Evolutionary conservation across 2,888 invertebrate genomes (phyloP).

Genomic region (Seladonia tumulorum): DNA sequence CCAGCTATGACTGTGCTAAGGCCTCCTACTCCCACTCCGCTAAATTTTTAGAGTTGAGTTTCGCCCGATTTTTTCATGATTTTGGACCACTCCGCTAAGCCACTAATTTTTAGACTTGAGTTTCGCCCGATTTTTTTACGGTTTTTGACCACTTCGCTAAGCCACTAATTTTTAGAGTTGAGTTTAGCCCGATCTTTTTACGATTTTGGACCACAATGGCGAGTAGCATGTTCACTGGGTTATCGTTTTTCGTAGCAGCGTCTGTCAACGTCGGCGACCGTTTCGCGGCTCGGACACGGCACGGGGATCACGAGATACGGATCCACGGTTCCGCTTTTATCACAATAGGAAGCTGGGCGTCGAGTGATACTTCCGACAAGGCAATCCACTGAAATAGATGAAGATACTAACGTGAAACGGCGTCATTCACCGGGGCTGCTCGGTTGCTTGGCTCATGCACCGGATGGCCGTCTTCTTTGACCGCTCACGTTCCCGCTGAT

Average conservation of each 20-base stretch:
- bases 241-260: neutral
- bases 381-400: slow-evolving; percentile 77
- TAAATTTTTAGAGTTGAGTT: too few relatives aligned
- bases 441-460: neutral
- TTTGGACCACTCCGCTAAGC: too few relatives aligned
- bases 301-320: slow-evolving; percentile 37
- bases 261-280: neutral
- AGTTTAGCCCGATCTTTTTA: too few relatives aligned
- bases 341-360: slow-evolving; percentile 69
- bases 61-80: too few relatives aligned
- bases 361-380: slow-evolving; percentile 78
- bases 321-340: slow-evolving; percentile 63
- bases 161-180: too few relatives aligned
- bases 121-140: too few relatives aligned
- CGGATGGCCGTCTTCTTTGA: neutral
- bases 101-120: too few relatives aligned
- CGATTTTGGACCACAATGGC: too few relatives aligned
- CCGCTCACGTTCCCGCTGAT: slow-evolving; percentile 6
- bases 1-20: too few relatives aligned
- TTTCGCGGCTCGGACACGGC: slow-evolving; percentile 14
- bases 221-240: neutral
- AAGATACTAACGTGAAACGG: slow-evolving; percentile 63
- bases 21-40: too few relatives aligned
- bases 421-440: slow-evolving; percentile 47
- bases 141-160: too few relatives aligned